These are phyloP conservation scores for Selene dorsalis DNA, from an alignment of 2,797 vertebrate species.

Conservation along the genomic window DNA sequence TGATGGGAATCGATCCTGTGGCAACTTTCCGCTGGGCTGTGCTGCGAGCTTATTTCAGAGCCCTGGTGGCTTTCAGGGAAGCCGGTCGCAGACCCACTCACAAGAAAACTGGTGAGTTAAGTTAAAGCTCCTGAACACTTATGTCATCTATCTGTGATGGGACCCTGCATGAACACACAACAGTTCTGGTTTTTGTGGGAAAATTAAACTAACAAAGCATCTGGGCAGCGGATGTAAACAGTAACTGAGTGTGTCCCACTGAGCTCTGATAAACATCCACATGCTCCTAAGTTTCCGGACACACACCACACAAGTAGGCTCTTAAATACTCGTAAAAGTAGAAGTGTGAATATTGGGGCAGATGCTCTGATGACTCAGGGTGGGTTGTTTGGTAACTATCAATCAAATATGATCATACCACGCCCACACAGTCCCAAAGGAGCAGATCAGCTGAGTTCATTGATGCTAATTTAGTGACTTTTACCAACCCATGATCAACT, in stretches of 20 bases:
- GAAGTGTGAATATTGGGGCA: neutral
- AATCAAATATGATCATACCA: neutral
- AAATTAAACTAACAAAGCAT: neutral
- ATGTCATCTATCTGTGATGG: too few relatives aligned
- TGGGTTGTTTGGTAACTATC: neutral
- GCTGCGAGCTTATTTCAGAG: conserved; percentile 94
- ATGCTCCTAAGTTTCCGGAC: neutral
- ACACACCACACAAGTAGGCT: neutral
- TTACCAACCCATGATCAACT: neutral
- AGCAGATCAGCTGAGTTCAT: neutral
- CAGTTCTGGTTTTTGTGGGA: neutral
- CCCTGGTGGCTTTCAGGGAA: conserved; percentile 90
- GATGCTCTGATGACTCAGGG: neutral
- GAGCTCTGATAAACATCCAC: conserved; percentile 2
- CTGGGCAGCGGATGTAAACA: neutral
- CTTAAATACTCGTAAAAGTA: neutral
- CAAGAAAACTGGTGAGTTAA: conserved; percentile 89
- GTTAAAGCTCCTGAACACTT: neutral
- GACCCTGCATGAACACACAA: neutral
- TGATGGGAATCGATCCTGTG: conserved; percentile 95
- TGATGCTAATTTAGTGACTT: neutral
- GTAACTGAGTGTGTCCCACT: neutral
- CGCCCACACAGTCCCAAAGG: too few relatives aligned
- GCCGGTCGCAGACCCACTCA: conserved; percentile 88
- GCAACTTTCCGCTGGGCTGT: conserved; percentile 97